Evolutionary conservation across 2,888 invertebrate genomes (phyloP).

Genomic region (Acleris emargana): DNA sequence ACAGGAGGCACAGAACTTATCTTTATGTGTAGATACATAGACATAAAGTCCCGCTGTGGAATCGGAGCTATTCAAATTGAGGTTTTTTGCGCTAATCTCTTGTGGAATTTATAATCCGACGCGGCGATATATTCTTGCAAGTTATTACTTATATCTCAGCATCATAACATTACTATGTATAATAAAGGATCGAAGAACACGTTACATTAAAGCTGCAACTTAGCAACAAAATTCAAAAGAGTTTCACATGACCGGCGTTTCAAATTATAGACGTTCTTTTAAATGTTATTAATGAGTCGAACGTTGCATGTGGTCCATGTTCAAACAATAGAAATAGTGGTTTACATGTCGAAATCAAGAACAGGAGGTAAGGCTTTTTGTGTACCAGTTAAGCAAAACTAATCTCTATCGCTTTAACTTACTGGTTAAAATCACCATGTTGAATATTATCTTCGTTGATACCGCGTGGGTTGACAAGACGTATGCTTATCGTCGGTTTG

Average conservation of each 20-base stretch:
- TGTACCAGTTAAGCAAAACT: constrained; percentile 24
- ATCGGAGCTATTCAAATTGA: constrained; percentile 28
- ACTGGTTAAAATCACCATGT: constrained; percentile 49
- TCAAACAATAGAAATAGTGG: constrained; percentile 47
- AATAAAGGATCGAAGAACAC: constrained; percentile 14
- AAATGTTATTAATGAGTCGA: constrained; percentile 36
- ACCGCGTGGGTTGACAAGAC: constrained; percentile 76
- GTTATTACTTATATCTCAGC: constrained; percentile 20
- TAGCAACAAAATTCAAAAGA: constrained; percentile 16
- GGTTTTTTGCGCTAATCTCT: constrained; percentile 50
- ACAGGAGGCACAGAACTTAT: no score
- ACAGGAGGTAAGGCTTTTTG: constrained; percentile 40
- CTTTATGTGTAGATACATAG: background rate
- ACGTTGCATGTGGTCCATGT: constrained; percentile 36
- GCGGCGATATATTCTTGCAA: constrained; percentile 39
- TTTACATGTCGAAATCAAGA: constrained; percentile 46
- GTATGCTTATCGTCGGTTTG: constrained; percentile 78
- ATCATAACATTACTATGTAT: constrained; percentile 13
- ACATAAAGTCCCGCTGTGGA: constrained; percentile 23
- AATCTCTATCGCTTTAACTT: constrained; percentile 44
- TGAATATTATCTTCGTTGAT: constrained; percentile 35
- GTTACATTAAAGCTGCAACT: constrained; percentile 20
- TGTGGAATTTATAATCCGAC: constrained; percentile 58
- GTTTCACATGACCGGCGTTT: constrained; percentile 23
- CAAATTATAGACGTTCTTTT: constrained; percentile 33